phyloP scores from a whole-genome alignment of 2,888 invertebrate species.

The Rotaria macrura region DNA sequence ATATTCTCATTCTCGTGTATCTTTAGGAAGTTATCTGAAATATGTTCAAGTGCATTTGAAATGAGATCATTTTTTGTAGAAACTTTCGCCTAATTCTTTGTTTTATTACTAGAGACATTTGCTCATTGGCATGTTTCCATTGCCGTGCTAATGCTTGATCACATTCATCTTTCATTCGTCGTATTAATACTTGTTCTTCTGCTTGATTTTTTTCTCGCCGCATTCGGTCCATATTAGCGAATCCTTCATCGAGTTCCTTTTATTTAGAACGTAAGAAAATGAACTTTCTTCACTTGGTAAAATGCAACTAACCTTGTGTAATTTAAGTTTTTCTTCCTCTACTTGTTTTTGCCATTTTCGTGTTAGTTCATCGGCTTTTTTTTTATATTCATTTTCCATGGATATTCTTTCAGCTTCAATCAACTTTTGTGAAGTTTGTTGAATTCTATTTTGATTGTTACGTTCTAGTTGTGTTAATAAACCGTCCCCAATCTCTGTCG shows the following conservation, averaged over 20 bases:
- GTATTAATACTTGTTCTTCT: slow-evolving; percentile 19
- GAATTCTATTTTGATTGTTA: neutral
- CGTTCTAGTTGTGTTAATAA: neutral
- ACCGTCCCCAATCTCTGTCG: neutral
- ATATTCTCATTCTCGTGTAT: too few relatives aligned
- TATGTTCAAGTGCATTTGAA: too few relatives aligned
- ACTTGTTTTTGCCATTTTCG: neutral
- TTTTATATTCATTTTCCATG: slow-evolving; percentile 22
- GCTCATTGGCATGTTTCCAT: slow-evolving; percentile 23
- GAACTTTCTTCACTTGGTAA: too few relatives aligned
- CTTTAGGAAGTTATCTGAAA: too few relatives aligned
- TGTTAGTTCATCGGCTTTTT: neutral
- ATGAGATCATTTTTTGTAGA: too few relatives aligned
- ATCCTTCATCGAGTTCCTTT: neutral
- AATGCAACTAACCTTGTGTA: too few relatives aligned
- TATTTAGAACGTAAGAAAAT: too few relatives aligned
- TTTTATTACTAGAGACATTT: neutral
- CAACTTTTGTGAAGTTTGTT: slow-evolving; percentile 6
- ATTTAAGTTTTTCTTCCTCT: slow-evolving; percentile 12
- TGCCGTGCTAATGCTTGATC: slow-evolving; percentile 28
- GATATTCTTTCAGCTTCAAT: neutral
- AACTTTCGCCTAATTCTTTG: too few relatives aligned
- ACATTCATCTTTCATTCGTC: slow-evolving; percentile 27
- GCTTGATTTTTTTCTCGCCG: slow-evolving; percentile 14
- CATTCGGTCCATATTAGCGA: neutral